A percentile compares a stretch with the other conserved stretches of the same genome.
phyloP scores from a whole-genome alignment of 2,888 invertebrate genomes.

The Cosmia trapezina region DNA sequence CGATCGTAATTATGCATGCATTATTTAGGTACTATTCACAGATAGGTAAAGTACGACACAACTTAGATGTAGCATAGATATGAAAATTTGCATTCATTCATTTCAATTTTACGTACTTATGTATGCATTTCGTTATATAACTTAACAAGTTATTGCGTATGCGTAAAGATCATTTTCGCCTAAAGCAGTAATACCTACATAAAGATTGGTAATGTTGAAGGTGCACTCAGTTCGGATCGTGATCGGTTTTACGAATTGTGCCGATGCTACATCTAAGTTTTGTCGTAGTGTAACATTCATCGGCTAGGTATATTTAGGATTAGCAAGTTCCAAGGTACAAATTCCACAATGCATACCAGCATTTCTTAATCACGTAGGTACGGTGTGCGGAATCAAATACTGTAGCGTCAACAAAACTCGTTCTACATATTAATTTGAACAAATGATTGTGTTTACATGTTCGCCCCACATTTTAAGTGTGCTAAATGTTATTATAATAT shows the following conservation, averaged over 20 bases:
- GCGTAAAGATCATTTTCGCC: too few relatives aligned
- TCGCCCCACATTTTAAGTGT: slow-evolving; percentile 54
- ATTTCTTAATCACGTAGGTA: slow-evolving; percentile 50
- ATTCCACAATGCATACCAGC: slow-evolving; percentile 36
- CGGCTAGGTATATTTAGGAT: not conserved
- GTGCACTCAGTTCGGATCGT: too few relatives aligned
- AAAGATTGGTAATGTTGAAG: too few relatives aligned
- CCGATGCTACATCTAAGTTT: too few relatives aligned
- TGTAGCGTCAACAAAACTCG: slow-evolving; percentile 27
- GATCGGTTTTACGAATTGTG: too few relatives aligned
- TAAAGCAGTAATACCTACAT: too few relatives aligned
- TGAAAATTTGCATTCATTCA: too few relatives aligned
- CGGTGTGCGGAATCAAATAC: slow-evolving; percentile 21
- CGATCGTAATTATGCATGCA: not conserved
- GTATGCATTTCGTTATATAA: too few relatives aligned
- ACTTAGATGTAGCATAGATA: too few relatives aligned
- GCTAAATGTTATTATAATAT: not conserved
- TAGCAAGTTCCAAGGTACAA: slow-evolving; percentile 33
- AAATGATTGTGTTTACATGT: slow-evolving; percentile 12
- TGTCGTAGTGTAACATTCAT: not conserved
- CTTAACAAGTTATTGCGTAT: too few relatives aligned
- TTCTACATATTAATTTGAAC: slow-evolving; percentile 2
- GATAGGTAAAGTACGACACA: not conserved
- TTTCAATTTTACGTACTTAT: too few relatives aligned
- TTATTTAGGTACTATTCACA: not conserved